Conservation (phyloP, 2,888 invertebrate species). For the Chironomus riparius region DNA sequence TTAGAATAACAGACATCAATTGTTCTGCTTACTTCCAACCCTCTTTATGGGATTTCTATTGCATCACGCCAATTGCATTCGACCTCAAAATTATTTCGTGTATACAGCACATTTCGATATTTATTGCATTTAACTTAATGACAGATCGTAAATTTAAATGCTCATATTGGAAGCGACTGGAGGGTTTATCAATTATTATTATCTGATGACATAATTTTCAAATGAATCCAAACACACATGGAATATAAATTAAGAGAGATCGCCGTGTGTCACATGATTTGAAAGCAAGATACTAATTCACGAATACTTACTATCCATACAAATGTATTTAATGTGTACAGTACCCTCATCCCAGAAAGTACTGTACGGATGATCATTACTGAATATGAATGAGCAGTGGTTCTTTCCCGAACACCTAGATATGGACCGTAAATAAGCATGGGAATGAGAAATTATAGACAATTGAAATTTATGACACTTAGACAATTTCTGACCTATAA, state of each 20-base stretch:
- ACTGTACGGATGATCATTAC: conserved; percentile 55
- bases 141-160: neutral
- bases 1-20: neutral
- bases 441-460: conserved; percentile 33
- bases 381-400: conserved; percentile 61
- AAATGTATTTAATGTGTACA: conserved; percentile 61
- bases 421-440: conserved; percentile 31
- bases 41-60: neutral
- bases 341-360: conserved; percentile 56
- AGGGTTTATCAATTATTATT: neutral
- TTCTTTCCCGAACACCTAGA: conserved; percentile 66
- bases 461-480: conserved; percentile 2
- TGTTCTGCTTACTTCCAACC: no score
- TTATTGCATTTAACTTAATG: neutral
- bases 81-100: no score
- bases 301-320: conserved; percentile 56
- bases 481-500: conserved; percentile 43
- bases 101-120: no score
- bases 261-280: neutral
- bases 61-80: neutral
- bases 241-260: no score
- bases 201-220: neutral
- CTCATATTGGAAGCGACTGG: neutral
- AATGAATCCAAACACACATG: no score
- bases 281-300: neutral